Evolutionary conservation across 2,113 vertebrate species (phyloP).

Genomic region (Lipophrys pholis): DNA sequence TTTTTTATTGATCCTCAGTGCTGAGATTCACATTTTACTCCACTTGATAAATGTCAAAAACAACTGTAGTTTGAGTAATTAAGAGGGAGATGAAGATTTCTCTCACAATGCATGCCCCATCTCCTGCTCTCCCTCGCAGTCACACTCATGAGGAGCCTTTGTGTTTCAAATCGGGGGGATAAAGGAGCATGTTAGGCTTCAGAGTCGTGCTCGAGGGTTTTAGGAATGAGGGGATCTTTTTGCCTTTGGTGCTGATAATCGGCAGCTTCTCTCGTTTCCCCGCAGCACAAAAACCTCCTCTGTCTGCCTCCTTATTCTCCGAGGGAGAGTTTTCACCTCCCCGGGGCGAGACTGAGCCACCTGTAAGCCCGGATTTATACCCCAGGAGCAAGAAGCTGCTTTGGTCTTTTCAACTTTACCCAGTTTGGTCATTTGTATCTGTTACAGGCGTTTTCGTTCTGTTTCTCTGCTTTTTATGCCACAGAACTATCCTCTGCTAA

Average conservation of each 20-base stretch:
- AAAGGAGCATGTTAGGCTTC: constrained; percentile 61
- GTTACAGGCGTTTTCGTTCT: neutral
- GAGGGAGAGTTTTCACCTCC: constrained; percentile 56
- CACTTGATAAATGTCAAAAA: too few species aligned
- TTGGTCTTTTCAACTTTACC: constrained; percentile 24
- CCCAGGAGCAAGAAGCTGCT: constrained; percentile 23
- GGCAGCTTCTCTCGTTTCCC: constrained; percentile 73
- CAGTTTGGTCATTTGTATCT: neutral
- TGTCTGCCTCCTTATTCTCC: constrained; percentile 60
- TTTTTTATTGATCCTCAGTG: too few species aligned
- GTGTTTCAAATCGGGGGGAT: constrained; percentile 70
- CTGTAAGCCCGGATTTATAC: constrained; percentile 47
- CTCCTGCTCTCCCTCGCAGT: constrained; percentile 39
- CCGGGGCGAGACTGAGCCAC: constrained; percentile 56
- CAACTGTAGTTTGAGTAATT: constrained; percentile 20
- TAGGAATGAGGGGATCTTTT: constrained; percentile 69
- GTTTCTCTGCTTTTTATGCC: neutral
- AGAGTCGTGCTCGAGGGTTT: constrained; percentile 58
- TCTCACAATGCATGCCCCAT: constrained; percentile 13
- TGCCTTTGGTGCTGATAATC: constrained; percentile 76
- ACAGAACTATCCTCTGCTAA: neutral
- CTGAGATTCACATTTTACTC: too few species aligned
- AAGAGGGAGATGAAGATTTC: constrained; percentile 21
- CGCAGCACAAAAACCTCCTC: constrained; percentile 73
- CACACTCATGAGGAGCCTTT: constrained; percentile 64